A percentile compares a stretch with the other conserved stretches of the same genome.
Evolutionary conservation across 2,113 vertebrate genomes (phyloP).

Genomic region (Mormyrus lacerda): DNA sequence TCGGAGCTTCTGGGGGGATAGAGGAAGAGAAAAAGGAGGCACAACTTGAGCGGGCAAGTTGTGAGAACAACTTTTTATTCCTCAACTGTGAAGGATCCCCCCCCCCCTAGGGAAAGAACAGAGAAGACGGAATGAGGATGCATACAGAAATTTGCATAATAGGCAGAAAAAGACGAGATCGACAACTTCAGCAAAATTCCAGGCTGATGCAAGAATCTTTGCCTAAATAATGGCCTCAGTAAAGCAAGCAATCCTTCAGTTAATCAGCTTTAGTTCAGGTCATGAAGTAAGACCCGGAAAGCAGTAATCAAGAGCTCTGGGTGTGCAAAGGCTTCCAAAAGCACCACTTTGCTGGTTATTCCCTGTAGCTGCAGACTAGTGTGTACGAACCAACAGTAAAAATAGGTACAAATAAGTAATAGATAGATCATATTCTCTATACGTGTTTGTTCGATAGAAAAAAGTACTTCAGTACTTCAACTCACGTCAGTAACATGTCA

Average conservation of each 20-base stretch:
- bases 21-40: background rate
- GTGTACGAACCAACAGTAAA: background rate
- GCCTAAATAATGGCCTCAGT: background rate
- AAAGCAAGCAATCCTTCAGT: background rate
- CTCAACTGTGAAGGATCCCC: constrained; percentile 1
- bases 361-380: background rate
- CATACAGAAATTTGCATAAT: background rate
- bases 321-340: background rate
- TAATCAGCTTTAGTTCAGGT: background rate
- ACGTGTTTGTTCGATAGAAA: background rate
- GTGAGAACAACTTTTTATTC: constrained; percentile 3
- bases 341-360: background rate
- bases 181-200: background rate
- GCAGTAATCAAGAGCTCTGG: background rate
- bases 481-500: too few species aligned
- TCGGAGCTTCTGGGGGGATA: background rate
- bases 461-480: background rate
- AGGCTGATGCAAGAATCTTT: background rate
- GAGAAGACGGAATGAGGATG: background rate
- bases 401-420: background rate
- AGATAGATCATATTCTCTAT: background rate
- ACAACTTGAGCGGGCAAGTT: background rate
- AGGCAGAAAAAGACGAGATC: background rate
- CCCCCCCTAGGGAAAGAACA: background rate
- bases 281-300: background rate